Percentiles rank a stretch among this genome's conserved stretches.
These are phyloP conservation scores for Alethe diademata DNA, from an alignment of 2,113 vertebrate species.

Conservation along the genomic window DNA sequence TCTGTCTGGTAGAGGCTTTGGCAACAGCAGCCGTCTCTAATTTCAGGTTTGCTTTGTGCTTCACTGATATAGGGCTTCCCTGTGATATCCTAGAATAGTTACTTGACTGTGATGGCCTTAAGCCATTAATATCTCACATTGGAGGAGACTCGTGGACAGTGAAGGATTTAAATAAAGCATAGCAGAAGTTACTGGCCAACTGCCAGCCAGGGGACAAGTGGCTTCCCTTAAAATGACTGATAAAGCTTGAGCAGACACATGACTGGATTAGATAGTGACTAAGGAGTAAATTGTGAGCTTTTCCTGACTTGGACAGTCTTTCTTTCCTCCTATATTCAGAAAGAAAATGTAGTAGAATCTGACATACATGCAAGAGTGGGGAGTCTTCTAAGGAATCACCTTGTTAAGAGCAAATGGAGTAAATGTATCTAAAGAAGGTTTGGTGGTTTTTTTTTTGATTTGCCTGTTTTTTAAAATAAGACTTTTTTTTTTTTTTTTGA, in stretches of 20 bases:
- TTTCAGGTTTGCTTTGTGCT: background rate
- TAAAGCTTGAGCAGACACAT: background rate
- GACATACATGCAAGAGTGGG: background rate
- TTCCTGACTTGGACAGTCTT: background rate
- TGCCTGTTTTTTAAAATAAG: background rate
- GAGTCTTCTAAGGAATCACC: background rate
- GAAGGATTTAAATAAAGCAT: constrained; percentile 44
- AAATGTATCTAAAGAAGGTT: background rate
- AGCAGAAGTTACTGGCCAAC: constrained; percentile 7
- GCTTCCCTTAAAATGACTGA: constrained; percentile 53
- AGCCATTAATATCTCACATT: constrained; percentile 28
- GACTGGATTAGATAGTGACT: constrained; percentile 36
- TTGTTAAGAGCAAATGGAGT: background rate
- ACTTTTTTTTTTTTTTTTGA: background rate
- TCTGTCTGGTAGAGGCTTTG: background rate
- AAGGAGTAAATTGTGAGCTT: background rate
- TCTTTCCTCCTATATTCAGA: background rate
- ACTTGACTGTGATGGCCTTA: constrained; percentile 11
- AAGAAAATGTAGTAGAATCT: background rate
- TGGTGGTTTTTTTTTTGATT: background rate
- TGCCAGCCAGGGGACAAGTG: constrained; percentile 35
- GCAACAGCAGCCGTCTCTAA: background rate
- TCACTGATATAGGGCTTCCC: constrained; percentile 31
- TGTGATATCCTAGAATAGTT: constrained; percentile 43
- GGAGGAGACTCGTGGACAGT: constrained; percentile 8